phyloP scores from a whole-genome alignment of 1,140 invertebrate genomes.

The Papilio polytes region DNA sequence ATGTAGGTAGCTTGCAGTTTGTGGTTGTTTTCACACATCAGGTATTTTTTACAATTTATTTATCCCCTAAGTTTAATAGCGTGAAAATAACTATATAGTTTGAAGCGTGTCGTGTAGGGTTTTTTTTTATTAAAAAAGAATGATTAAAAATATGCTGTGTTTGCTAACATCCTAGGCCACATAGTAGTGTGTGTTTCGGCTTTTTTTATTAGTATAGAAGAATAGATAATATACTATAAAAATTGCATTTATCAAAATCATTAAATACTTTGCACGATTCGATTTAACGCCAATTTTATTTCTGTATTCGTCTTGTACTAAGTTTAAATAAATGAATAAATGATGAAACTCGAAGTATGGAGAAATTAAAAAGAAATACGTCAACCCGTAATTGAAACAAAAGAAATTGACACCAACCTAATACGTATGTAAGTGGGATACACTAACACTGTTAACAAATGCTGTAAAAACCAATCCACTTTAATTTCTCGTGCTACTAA shows the following conservation, averaged over 20 bases:
- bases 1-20: too few relatives aligned
- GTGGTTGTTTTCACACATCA: too few relatives aligned
- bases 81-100: too few relatives aligned
- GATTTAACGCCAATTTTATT: slow-evolving; percentile 31
- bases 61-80: too few relatives aligned
- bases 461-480: slow-evolving; percentile 35
- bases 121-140: too few relatives aligned
- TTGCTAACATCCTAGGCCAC: too few relatives aligned
- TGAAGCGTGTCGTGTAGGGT: too few relatives aligned
- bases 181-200: too few relatives aligned
- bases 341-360: background rate
- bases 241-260: slow-evolving; percentile 23
- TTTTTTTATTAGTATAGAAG: too few relatives aligned
- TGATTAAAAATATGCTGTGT: too few relatives aligned
- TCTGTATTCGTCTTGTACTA: background rate
- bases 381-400: slow-evolving; percentile 8
- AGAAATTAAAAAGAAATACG: background rate
- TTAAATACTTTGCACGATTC: slow-evolving; percentile 30
- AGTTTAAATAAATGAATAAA: background rate
- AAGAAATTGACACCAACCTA: slow-evolving; percentile 2
- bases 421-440: slow-evolving; percentile 19
- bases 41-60: too few relatives aligned
- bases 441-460: slow-evolving; percentile 30
- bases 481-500: slow-evolving; percentile 38
- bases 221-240: slow-evolving; percentile 11